Base-by-base conservation (phyloP, 2,888 invertebrate species). In the Isotomurus palustris region DNA sequence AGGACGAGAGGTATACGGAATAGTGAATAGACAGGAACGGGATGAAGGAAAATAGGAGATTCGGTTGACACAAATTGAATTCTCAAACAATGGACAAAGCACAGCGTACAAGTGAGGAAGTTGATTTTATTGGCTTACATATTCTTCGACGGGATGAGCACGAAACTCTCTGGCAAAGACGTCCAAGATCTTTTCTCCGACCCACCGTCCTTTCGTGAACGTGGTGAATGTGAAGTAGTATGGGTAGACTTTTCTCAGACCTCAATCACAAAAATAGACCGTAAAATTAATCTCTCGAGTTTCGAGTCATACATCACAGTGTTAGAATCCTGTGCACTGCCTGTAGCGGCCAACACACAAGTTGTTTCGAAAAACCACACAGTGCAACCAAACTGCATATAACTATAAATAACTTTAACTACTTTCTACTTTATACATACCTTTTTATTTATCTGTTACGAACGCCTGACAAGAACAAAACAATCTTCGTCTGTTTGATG, bases 181-280 rank as follows among this genome's bases (percentile, higher is more conserved):
- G 73, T 95, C 93, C 67, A 91, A 80, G 69, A 96, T 88, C 75
- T 87, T 87, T 76, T 91, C 90, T 3, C 93, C 94, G 2, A 93
- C 91, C 69, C 60, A 60, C 10, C 60, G 60, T 17, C 60, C 59
- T 32, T 96, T 96, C 62, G 92, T 92, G 79, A 91, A 94, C 36
- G 94, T 92, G 63, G 91, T 90, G 78, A 94, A 96, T 61, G 91
- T 92, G 80, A 92, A 96, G 78, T 91, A 91, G 79, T 96, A 96
- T 0, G 96, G 96, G 76, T 92, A 93, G 2, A 96, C 95, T 81
- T 96, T 95, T 70, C 95, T 82, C 70, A 95, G 82, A 71, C 92
- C 93, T 91, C 82, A 22, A 79, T 51, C 10, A 32, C 43, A 10
- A 43, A 43, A 43, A 43, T 43, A 43, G 43, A 43, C 12, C 43